A percentile compares a stretch with the other conserved stretches of the same genome.
Evolutionary conservation across 2,113 vertebrate genomes (phyloP).

Genomic region (Calidris pugnax): DNA sequence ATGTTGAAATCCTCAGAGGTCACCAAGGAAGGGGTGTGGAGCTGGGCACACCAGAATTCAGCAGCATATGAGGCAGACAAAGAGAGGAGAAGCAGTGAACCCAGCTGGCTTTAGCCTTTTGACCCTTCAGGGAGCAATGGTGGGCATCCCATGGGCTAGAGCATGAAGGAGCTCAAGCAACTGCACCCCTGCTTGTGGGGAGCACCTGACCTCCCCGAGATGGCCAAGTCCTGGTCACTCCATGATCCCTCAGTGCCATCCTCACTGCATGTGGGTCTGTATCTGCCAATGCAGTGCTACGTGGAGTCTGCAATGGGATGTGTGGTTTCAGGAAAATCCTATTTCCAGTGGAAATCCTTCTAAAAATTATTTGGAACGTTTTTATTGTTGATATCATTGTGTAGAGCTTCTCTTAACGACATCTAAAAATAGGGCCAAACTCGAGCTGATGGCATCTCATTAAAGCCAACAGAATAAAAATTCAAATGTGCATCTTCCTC

Average conservation of each 20-base stretch:
- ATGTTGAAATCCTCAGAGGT: not conserved
- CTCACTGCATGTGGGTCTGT: fast-evolving
- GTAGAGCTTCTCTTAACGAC: not conserved
- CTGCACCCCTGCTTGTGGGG: not conserved
- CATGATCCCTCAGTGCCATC: not conserved
- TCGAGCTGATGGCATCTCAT: not conserved
- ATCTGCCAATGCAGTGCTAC: not conserved
- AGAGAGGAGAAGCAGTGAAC: not conserved
- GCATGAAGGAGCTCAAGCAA: not conserved
- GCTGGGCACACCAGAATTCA: not conserved
- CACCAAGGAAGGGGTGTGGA: not conserved
- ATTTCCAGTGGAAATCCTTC: not conserved
- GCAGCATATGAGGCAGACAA: not conserved
- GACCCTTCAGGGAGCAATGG: not conserved
- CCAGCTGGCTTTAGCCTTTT: not conserved
- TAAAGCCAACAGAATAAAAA: not conserved
- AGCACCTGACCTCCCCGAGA: fast-evolving
- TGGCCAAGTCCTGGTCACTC: not conserved
- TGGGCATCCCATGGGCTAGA: not conserved
- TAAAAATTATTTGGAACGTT: not conserved
- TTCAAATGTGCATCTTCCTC: not conserved
- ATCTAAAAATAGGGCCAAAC: not conserved
- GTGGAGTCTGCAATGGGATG: not conserved
- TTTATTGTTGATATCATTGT: not conserved
- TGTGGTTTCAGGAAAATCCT: not conserved